A percentile compares a stretch with the other conserved stretches of the same genome.
These are phyloP conservation scores for Sebastes fasciatus DNA, from an alignment of 2,113 vertebrate species.

Conservation along the genomic window DNA sequence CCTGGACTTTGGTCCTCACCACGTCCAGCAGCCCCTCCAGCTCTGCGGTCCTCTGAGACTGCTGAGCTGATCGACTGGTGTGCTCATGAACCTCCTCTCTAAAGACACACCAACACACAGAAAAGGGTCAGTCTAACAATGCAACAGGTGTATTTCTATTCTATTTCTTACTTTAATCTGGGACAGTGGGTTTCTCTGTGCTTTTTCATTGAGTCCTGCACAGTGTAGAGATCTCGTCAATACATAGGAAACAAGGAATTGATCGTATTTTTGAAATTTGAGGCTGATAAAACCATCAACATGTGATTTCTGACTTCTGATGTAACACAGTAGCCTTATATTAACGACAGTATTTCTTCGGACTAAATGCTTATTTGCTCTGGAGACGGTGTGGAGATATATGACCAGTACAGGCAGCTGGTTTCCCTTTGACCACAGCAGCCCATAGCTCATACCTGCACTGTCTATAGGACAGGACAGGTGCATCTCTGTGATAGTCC, in stretches of 20 bases:
- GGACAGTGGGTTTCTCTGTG: too few species aligned
- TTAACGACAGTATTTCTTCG: too few species aligned
- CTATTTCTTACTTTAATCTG: not conserved
- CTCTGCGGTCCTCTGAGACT: constrained; percentile 85
- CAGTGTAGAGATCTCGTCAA: too few species aligned
- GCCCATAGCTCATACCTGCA: not conserved
- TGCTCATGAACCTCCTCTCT: constrained; percentile 87
- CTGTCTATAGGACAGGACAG: not conserved
- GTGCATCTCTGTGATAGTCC: not conserved
- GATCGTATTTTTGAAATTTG: too few species aligned
- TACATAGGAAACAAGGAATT: too few species aligned
- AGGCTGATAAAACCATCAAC: not conserved
- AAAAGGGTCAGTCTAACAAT: not conserved
- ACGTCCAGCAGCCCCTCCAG: constrained; percentile 86
- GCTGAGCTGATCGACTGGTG: constrained; percentile 75
- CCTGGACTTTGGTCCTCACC: constrained; percentile 88
- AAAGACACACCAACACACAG: not conserved
- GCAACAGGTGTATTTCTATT: not conserved
- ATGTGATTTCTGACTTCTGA: not conserved
- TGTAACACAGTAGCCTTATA: not conserved
- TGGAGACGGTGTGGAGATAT: not conserved
- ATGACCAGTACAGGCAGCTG: not conserved
- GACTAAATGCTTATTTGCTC: not conserved
- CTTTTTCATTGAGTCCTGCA: too few species aligned
- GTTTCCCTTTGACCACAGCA: not conserved